Percentiles rank a stretch among this genome's conserved stretches.
Conservation (phyloP, 1,140 invertebrate genomes). For the Zaprionus lachaisei region DNA sequence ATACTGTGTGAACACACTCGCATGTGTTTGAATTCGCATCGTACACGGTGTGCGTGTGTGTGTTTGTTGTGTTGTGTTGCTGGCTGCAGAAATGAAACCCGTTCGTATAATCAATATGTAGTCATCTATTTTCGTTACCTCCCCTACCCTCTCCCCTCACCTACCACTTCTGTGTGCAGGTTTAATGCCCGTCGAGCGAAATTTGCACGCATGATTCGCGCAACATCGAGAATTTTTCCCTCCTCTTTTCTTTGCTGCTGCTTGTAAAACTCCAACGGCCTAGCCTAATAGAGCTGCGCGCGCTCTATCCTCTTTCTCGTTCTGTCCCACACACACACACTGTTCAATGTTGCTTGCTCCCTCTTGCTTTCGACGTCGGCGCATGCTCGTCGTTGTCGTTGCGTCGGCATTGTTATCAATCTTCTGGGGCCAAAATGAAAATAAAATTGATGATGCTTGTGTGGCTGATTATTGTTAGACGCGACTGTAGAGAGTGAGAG, state of each 20-base stretch:
- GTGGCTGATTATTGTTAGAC: slow-evolving; percentile 25
- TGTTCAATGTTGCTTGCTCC: not conserved
- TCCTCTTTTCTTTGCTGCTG: not conserved
- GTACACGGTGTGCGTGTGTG: slow-evolving; percentile 11
- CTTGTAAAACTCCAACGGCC: slow-evolving; percentile 14
- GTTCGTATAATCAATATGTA: slow-evolving; percentile 80
- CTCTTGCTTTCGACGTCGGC: slow-evolving; percentile 10
- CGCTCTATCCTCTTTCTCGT: slow-evolving; percentile 28
- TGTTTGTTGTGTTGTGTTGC: slow-evolving; percentile 7
- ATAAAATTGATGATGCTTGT: slow-evolving; percentile 48
- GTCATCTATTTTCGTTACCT: slow-evolving; percentile 60
- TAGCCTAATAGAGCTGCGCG: slow-evolving; percentile 39
- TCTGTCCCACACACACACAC: slow-evolving; percentile 1
- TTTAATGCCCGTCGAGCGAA: slow-evolving; percentile 45
- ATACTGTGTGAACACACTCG: slow-evolving; percentile 10
- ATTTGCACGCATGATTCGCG: slow-evolving; percentile 64
- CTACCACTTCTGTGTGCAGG: slow-evolving; percentile 14
- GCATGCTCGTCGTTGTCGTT: slow-evolving; percentile 47
- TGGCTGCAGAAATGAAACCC: slow-evolving; percentile 63
- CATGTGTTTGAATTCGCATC: slow-evolving; percentile 36
- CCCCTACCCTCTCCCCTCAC: slow-evolving; percentile 1
- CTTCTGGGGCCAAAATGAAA: slow-evolving; percentile 23
- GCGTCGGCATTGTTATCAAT: slow-evolving; percentile 62
- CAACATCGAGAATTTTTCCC: slow-evolving; percentile 29
- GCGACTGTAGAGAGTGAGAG: not conserved